Evolutionary conservation across 2,797 vertebrate species (phyloP).

Genomic region (Crocidura indochinensis): DNA sequence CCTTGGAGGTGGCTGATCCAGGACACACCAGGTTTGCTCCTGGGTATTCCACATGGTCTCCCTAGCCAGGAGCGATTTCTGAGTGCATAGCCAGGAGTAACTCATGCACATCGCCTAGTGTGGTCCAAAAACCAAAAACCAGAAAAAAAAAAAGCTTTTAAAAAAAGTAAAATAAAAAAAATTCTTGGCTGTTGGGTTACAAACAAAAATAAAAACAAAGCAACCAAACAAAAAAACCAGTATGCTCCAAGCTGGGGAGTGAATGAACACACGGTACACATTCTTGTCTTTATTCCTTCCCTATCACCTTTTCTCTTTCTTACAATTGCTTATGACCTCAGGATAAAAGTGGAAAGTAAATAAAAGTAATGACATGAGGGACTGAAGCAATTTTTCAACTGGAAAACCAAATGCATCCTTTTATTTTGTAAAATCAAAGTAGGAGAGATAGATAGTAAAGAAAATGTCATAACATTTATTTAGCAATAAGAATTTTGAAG

Average conservation of each 20-base stretch:
- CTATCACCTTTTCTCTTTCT: not conserved
- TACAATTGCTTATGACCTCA: not conserved
- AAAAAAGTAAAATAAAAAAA: no score
- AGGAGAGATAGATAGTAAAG: not conserved
- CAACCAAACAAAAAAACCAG: not conserved
- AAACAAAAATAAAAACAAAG: no score
- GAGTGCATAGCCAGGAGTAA: no score
- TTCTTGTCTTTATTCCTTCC: not conserved
- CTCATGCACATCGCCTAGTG: no score
- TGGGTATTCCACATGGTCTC: no score
- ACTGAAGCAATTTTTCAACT: not conserved
- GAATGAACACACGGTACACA: not conserved
- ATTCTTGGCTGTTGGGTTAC: no score
- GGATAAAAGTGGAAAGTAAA: not conserved
- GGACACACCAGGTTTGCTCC: no score
- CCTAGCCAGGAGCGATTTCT: no score
- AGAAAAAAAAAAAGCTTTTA: no score
- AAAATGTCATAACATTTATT: not conserved
- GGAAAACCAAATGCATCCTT: not conserved
- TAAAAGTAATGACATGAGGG: not conserved
- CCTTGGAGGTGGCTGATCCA: no score
- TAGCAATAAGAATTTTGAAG: not conserved
- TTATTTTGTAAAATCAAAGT: not conserved
- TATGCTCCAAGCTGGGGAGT: rapidly evolving
- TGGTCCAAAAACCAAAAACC: no score